These are phyloP conservation scores for Thalassoma bifasciatum DNA, from an alignment of 2,113 vertebrate genomes.

Conservation along the genomic window DNA sequence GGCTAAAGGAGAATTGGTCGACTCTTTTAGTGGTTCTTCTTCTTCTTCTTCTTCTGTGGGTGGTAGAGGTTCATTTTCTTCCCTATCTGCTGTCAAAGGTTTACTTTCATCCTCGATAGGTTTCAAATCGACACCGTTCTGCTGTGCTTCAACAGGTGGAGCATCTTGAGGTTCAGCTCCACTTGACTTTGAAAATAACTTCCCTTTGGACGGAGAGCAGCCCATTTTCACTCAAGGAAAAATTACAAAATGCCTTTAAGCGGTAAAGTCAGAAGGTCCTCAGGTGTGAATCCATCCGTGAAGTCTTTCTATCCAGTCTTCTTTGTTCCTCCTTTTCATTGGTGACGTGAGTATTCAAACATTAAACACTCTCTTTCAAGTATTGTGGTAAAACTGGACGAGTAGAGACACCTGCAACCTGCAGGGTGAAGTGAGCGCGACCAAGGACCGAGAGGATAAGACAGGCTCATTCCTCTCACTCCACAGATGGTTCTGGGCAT, in stretches of 20 bases:
- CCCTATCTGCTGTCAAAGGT: constrained; percentile 31
- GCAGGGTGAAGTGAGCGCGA: constrained; percentile 35
- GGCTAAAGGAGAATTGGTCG: constrained; percentile 4
- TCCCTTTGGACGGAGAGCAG: constrained; percentile 90
- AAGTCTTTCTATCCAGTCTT: background rate
- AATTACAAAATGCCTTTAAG: constrained; percentile 20
- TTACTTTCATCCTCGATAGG: constrained; percentile 60
- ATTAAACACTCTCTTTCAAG: background rate
- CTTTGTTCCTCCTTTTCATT: constrained; percentile 12
- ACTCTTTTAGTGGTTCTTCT: constrained; percentile 9
- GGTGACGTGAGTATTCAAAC: no score
- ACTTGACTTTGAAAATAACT: constrained; percentile 76
- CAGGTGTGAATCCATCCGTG: constrained; percentile 31
- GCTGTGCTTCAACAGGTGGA: constrained; percentile 51
- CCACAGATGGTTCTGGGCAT: constrained; percentile 87
- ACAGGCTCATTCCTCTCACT: constrained; percentile 57
- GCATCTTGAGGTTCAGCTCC: constrained; percentile 71
- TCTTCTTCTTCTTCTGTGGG: constrained; percentile 31
- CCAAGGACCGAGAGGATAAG: constrained; percentile 77
- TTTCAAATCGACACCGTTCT: constrained; percentile 51
- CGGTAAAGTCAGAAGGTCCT: background rate
- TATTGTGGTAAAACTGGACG: background rate
- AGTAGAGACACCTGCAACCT: constrained; percentile 44
- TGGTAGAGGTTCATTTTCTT: constrained; percentile 37
- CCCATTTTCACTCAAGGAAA: constrained; percentile 84